Evolutionary conservation across 2,888 invertebrate genomes (phyloP), one percentile per base, ranked within the genome.

Genomic region (Mythimna albipuncta): DNA sequence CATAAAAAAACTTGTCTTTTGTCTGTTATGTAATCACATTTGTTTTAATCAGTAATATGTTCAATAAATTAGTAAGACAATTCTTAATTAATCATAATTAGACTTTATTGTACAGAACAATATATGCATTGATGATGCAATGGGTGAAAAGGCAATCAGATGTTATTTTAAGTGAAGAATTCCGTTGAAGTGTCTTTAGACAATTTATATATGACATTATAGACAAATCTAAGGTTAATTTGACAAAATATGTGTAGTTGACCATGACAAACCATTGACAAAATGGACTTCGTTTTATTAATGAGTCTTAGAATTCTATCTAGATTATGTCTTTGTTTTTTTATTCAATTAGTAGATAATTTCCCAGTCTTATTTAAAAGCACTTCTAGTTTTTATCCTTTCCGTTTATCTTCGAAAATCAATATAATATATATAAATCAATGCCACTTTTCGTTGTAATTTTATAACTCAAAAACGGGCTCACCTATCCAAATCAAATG

Each of bases 41-140:
- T 21, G 41, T 21, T 41, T 41, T 6, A 3, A 61, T 41, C 41
- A 16, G 38, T 21, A 6, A 35, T 2, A 59, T 41, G 41, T 6
- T 59, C 21, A 41, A 59, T 59, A 3, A 13, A 41, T 21, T 61
- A 21, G 11, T 38, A 38, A 58, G 35, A 57, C 6, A 38, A 21
- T 47, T 67, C 58, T 10, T 66, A 58, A 66, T 44, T 32, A 44
- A 44, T 44, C 21, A 21, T 57, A 59, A 69, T 59, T 5, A 69
- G 13, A 52, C 35, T 64, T 41, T 11, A 70, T 64, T 58, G 19
- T 21, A 13, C 38, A 5, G 38, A 19, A 41, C 16, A 65, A 32
- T 69, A 21, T 38, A 9, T 64, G 11, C 21, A 55, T 57, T 65
- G 35, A 47, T 35, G 35, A 69, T 38, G 38, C 21, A 68, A 59